Conservation (phyloP, 2,113 vertebrate species). For the Dipodomys merriami region DNA sequence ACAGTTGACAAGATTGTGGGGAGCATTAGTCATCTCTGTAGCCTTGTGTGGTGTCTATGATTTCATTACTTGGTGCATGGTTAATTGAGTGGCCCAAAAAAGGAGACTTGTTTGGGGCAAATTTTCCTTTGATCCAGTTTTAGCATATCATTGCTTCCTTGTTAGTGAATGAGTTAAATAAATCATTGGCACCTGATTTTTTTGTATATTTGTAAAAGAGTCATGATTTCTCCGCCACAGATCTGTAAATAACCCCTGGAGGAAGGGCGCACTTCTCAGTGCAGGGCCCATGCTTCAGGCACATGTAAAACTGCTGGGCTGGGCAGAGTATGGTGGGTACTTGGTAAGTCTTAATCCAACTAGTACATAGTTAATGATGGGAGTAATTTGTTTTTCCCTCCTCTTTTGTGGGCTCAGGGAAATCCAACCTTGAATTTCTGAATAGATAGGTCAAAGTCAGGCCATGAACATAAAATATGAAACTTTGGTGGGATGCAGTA, state of each 20-base stretch:
- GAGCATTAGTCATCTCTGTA: background rate
- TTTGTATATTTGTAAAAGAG: background rate
- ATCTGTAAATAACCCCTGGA: background rate
- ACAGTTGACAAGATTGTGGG: background rate
- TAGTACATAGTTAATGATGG: background rate
- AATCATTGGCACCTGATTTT: background rate
- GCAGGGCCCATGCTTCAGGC: background rate
- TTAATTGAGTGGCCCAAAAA: slow-evolving; percentile 45
- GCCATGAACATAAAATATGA: background rate
- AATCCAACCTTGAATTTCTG: background rate
- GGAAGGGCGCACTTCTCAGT: background rate
- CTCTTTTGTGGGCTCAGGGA: background rate
- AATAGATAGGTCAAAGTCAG: slow-evolving; percentile 1
- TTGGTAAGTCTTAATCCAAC: background rate
- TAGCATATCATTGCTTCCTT: background rate
- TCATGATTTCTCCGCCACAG: background rate
- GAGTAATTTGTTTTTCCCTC: background rate
- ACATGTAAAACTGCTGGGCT: background rate
- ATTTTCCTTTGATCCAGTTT: slow-evolving; percentile 29
- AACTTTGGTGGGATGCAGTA: background rate
- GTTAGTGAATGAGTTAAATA: slow-evolving; percentile 21
- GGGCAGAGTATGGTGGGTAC: background rate
- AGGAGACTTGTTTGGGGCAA: background rate
- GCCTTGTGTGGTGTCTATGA: background rate
- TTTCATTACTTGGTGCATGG: background rate